These are phyloP conservation scores for Cuniculus paca DNA, from an alignment of 2,797 vertebrate genomes.

Conservation along the genomic window DNA sequence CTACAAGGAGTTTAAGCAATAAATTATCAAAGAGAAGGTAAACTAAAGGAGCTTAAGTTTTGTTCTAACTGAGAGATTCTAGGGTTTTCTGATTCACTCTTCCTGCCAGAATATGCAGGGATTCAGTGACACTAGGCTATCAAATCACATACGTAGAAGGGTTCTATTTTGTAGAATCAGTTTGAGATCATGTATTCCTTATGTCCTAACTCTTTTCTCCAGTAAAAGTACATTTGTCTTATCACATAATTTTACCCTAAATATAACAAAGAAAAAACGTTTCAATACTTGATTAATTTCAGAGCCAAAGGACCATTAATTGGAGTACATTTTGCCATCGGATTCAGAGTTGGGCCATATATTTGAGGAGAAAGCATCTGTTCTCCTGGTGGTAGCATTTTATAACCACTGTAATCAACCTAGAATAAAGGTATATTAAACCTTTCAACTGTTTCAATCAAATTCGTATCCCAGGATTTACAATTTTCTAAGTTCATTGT, in stretches of 20 bases:
- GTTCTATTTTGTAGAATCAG: background rate
- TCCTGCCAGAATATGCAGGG: background rate
- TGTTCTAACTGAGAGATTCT: background rate
- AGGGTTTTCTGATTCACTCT: background rate
- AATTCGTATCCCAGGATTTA: constrained; percentile 24
- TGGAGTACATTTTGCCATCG: constrained; percentile 37
- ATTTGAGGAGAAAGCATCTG: background rate
- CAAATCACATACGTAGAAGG: background rate
- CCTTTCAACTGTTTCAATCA: background rate
- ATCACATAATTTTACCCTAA: constrained; percentile 16
- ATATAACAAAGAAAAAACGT: background rate
- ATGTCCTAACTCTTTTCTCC: background rate
- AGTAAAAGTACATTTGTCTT: background rate
- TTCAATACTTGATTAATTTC: constrained; percentile 64
- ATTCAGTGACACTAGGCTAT: background rate
- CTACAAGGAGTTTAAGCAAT: background rate
- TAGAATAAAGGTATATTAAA: constrained; percentile 42
- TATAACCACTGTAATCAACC: constrained; percentile 14
- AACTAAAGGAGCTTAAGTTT: background rate
- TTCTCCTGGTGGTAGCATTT: constrained; percentile 30
- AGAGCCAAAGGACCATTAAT: constrained; percentile 64
- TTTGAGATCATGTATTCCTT: background rate
- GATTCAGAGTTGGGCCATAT: constrained; percentile 61
- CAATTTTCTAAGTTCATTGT: background rate
- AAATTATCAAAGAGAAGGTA: background rate